Base-by-base conservation (phyloP, 1,140 invertebrate species). In the Camponotus floridanus region DNA sequence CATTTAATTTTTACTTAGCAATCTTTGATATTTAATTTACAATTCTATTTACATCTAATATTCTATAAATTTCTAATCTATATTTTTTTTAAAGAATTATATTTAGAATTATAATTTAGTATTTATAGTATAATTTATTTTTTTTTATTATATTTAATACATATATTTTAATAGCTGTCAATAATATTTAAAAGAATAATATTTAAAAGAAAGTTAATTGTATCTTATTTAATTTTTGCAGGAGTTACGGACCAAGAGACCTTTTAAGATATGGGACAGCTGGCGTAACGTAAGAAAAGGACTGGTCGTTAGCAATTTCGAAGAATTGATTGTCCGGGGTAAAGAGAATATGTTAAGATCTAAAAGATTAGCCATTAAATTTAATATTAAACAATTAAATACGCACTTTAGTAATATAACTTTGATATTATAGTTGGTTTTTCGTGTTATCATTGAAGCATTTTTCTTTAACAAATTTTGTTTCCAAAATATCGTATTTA, bases 211-310 rank as follows among this genome's bases (percentile, higher is more conserved):
- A 51, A 33, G 1, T 18, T 33, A 36, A 55, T 62, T 31, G 8
- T 33, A n/a, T 26, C 55, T 76, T 62, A 26, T 15, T 33, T 70
- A 9, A 76, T 92, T 87, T 87, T 79, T 85, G 65, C 96, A 98
- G 97, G 97, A 98, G 97, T 97, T 97, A 96, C 97, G 98, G 96
- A 97, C 97, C 97, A 98, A 98, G 97, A 98, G 98, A 96, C 98
- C 98, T 96, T 98, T 99, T 96, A 99, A 99, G 97, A 97, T 99
- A 97, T 99, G 98, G 98, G 98, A 98, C 96, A 98, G 97, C 95
- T 98, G 98, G 96, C 96, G 98, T 96, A 98, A 97, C 96, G 97
- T 98, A 92, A 97, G 98, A 95, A 99, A 99, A 96, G 98, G 98
- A 93, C 96, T 99, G 94, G 98, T 98, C 91, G 98, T 98, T 93